Evolutionary conservation across 1,140 invertebrate species (phyloP).

Genomic region (Bombus pascuorum): DNA sequence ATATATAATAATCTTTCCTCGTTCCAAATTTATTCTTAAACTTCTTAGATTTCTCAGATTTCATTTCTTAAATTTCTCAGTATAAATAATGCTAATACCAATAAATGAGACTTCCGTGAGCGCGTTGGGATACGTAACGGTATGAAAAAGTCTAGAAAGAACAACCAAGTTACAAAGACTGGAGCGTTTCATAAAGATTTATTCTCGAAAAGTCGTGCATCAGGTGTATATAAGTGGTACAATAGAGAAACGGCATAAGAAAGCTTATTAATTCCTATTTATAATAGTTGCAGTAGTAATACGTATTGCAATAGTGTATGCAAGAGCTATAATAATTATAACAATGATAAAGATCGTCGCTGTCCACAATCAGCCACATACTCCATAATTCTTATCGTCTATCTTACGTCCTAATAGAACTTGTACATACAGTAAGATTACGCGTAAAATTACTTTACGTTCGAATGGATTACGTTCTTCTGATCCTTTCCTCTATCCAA

Average conservation of each 20-base stretch:
- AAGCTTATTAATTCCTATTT: constrained; percentile 69
- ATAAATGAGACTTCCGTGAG: not conserved
- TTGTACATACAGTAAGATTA: constrained; percentile 43
- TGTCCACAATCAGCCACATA: constrained; percentile 8
- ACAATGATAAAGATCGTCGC: constrained; percentile 49
- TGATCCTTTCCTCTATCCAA: not conserved
- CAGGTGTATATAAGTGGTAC: constrained; percentile 76
- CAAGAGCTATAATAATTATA: constrained; percentile 36
- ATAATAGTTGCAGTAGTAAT: constrained; percentile 58
- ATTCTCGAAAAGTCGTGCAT: constrained; percentile 78
- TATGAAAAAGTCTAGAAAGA: constrained; percentile 17
- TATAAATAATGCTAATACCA: not conserved
- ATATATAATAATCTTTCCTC: too few species aligned
- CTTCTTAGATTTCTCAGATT: too few species aligned
- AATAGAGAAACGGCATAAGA: constrained; percentile 77
- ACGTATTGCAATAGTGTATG: constrained; percentile 41
- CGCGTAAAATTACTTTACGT: constrained; percentile 1
- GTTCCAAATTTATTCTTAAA: too few species aligned
- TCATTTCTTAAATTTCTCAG: too few species aligned
- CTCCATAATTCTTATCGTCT: not conserved
- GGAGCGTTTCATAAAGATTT: constrained; percentile 78
- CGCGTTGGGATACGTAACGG: not conserved
- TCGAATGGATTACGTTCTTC: not conserved
- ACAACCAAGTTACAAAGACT: constrained; percentile 64
- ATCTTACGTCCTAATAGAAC: constrained; percentile 14